phyloP scores from a whole-genome alignment of 2,797 vertebrate genomes.

The Varecia variegata region DNA sequence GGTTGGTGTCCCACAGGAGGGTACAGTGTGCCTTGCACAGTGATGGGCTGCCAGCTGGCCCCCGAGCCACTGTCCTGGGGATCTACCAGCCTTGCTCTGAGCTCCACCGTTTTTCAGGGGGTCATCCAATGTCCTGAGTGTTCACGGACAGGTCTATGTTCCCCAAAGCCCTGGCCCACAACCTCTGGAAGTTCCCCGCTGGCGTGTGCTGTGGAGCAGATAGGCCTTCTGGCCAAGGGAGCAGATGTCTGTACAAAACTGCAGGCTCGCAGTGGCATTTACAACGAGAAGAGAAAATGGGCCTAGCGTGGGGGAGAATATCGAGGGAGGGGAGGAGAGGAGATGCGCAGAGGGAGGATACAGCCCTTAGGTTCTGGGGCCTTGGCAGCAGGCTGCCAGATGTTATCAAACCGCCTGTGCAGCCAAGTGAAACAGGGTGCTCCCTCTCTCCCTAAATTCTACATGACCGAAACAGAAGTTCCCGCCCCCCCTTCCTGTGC shows the following conservation, averaged over 20 bases:
- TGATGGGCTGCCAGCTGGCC: neutral
- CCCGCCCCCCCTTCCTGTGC: neutral
- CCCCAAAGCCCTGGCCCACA: neutral
- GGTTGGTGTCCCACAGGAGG: neutral
- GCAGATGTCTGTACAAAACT: neutral
- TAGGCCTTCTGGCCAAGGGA: neutral
- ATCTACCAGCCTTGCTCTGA: neutral
- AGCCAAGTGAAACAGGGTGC: neutral
- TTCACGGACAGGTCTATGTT: neutral
- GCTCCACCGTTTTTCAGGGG: neutral
- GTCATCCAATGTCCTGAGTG: neutral
- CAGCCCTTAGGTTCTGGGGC: neutral
- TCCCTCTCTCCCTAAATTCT: neutral
- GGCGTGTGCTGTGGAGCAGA: neutral
- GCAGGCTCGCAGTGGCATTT: neutral
- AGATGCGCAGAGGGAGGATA: neutral
- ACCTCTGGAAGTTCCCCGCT: neutral
- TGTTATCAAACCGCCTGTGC: neutral
- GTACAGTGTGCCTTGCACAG: neutral
- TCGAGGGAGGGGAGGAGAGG: neutral
- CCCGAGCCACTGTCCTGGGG: neutral
- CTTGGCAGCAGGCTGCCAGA: neutral
- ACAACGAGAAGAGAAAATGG: neutral
- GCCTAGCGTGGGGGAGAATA: neutral
- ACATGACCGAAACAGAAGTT: neutral